These are phyloP conservation scores for Pampus argenteus DNA, from an alignment of 2,797 vertebrate genomes.

Conservation along the genomic window DNA sequence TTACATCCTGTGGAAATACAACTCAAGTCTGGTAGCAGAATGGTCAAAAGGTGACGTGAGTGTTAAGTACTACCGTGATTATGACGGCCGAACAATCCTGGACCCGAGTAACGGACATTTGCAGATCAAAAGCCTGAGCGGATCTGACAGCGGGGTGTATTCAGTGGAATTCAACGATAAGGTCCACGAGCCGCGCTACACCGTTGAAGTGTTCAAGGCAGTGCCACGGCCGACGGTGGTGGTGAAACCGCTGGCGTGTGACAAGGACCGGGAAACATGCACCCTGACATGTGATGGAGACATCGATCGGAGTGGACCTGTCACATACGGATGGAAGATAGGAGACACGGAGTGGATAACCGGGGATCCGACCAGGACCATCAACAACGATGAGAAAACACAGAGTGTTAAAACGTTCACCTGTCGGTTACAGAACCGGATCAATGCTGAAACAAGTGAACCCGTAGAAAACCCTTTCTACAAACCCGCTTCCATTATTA, in stretches of 20 bases:
- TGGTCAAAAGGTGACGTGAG: rapidly evolving
- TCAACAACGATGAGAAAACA: rapidly evolving
- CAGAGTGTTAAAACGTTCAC: rapidly evolving
- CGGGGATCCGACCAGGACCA: rapidly evolving
- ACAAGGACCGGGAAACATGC: rapidly evolving
- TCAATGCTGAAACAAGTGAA: not conserved
- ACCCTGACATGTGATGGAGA: rapidly evolving
- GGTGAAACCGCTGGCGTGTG: rapidly evolving
- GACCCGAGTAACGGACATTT: rapidly evolving
- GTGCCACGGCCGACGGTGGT: rapidly evolving
- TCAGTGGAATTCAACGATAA: not conserved
- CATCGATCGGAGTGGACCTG: rapidly evolving
- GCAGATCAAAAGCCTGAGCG: rapidly evolving
- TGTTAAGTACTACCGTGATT: rapidly evolving
- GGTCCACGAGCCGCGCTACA: rapidly evolving
- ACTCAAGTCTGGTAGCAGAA: rapidly evolving
- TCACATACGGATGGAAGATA: slow-evolving; percentile 36
- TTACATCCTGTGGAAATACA: slow-evolving; percentile 10
- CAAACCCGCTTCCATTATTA: not conserved
- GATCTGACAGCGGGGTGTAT: rapidly evolving
- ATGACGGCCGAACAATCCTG: rapidly evolving
- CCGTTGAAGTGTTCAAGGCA: rapidly evolving
- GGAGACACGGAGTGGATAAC: rapidly evolving
- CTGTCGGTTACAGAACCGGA: slow-evolving; percentile 26
- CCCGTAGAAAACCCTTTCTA: rapidly evolving